Evolutionary conservation across 2,888 invertebrate species (phyloP).

Genomic region (Serrognathus titanus): DNA sequence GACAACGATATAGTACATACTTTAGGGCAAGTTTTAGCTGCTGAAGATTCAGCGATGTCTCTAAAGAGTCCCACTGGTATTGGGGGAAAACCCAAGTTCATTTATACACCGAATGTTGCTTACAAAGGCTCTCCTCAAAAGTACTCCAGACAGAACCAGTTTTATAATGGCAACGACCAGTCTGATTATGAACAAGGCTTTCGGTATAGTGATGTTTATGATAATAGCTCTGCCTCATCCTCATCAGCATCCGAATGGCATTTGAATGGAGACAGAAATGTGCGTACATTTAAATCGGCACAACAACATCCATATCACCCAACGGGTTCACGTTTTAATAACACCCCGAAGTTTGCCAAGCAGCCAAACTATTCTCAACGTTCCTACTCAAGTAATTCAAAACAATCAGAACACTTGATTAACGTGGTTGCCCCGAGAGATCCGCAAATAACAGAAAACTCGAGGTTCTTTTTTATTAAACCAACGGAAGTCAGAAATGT

Average conservation of each 20-base stretch:
- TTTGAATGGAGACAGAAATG: no score
- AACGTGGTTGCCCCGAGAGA: conserved; percentile 30
- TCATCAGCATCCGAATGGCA: no score
- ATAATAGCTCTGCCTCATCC: no score
- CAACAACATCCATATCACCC: background rate
- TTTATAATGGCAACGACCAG: no score
- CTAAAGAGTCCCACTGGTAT: conserved; percentile 70
- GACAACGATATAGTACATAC: conserved; percentile 69
- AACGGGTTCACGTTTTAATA: background rate
- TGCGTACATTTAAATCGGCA: background rate
- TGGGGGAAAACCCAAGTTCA: conserved; percentile 70
- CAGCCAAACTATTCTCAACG: background rate
- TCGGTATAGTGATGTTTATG: no score
- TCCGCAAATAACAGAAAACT: conserved; percentile 42
- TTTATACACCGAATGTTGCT: conserved; percentile 30
- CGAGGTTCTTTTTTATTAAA: conserved; percentile 60
- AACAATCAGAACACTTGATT: background rate
- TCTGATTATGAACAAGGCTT: no score
- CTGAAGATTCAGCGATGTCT: conserved; percentile 68
- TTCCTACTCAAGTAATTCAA: background rate
- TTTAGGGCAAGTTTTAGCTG: conserved; percentile 63
- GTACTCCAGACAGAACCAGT: background rate
- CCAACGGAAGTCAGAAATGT: conserved; percentile 56
- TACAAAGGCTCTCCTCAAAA: no score
- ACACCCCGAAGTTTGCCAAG: background rate